These are phyloP conservation scores for Globicephala melas DNA, from an alignment of 2,113 vertebrate genomes.

Conservation along the genomic window DNA sequence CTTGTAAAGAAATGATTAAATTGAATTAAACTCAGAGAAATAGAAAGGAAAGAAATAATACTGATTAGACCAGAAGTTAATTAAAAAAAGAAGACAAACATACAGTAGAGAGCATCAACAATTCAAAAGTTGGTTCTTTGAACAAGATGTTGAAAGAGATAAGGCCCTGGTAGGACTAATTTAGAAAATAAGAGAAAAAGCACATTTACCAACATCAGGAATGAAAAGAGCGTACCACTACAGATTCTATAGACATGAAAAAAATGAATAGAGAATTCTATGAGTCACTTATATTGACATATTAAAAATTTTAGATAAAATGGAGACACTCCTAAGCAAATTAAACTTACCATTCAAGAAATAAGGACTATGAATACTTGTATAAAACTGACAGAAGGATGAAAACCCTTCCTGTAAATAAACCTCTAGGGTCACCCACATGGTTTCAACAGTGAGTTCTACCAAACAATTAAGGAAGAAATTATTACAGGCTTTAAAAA, in stretches of 20 bases:
- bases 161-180: not conserved
- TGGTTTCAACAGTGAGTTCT: not conserved
- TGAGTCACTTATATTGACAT: not conserved
- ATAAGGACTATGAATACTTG: not conserved
- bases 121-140: not conserved
- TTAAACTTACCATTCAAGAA: not conserved
- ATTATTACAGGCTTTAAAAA: conserved; percentile 18
- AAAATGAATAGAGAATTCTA: not conserved
- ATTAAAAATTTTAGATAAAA: not conserved
- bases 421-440: not conserved
- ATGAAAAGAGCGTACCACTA: not conserved
- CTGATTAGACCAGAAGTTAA: not conserved
- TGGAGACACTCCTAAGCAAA: not conserved
- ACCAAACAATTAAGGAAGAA: conserved; percentile 5
- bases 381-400: not conserved
- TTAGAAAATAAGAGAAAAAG: not conserved
- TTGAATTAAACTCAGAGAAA: not conserved
- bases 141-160: not conserved
- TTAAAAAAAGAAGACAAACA: not conserved
- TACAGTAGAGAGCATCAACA: not conserved
- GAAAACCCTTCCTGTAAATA: not conserved
- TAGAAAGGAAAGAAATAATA: not conserved
- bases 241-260: not conserved
- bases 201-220: not conserved
- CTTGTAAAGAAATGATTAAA: not conserved